Percentiles rank a stretch among this genome's conserved stretches.
Evolutionary conservation across 2,888 invertebrate genomes (phyloP).

Genomic region (Leptodirus hochenwartii): DNA sequence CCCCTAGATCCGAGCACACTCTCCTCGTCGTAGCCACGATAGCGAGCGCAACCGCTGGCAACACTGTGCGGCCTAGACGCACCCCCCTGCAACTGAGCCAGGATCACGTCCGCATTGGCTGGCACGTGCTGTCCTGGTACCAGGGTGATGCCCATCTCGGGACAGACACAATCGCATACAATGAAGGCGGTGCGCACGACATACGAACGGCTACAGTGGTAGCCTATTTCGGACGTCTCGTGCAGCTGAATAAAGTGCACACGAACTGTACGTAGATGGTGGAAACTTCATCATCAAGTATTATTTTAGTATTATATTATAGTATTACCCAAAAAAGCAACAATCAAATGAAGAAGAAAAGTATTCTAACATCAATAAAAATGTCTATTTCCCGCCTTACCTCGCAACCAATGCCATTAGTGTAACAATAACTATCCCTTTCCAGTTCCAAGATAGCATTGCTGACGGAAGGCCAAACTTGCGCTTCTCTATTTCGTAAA

Average conservation of each 20-base stretch:
- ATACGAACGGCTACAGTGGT: constrained; percentile 26
- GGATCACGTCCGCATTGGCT: constrained; percentile 9
- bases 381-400: too few species aligned
- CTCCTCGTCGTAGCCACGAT: too few species aligned
- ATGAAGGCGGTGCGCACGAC: constrained; percentile 26
- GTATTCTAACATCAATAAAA: too few species aligned
- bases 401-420: constrained; percentile 22
- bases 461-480: constrained; percentile 13
- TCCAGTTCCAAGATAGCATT: constrained; percentile 20
- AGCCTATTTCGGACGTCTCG: constrained; percentile 21
- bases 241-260: constrained; percentile 21
- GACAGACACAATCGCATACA: constrained; percentile 27
- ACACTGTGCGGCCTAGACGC: too few species aligned
- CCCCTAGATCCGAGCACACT: too few species aligned
- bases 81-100: too few species aligned
- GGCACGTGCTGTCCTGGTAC: constrained; percentile 27
- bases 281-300: constrained; percentile 4
- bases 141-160: constrained; percentile 22
- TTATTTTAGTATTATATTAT: too few species aligned
- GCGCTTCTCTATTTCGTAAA: constrained; percentile 15
- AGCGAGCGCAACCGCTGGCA: too few species aligned
- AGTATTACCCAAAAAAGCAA: too few species aligned
- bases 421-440: constrained; percentile 22
- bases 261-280: constrained; percentile 5
- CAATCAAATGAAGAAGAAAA: too few species aligned